Conservation (phyloP, 2,113 vertebrate genomes). For the Typhlomys cinereus region DNA sequence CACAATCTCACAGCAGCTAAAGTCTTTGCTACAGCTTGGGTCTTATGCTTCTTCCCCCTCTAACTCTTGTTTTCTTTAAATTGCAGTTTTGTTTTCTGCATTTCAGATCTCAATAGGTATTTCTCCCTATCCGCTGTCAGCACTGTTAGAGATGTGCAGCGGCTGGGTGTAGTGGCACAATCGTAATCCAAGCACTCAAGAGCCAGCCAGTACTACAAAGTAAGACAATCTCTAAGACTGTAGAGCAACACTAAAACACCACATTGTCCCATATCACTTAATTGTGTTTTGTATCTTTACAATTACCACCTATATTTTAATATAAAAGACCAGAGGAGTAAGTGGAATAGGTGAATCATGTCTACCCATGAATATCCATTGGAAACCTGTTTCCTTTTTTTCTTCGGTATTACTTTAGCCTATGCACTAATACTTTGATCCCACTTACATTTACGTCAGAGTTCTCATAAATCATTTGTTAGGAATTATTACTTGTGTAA, state of each 20-base stretch:
- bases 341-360: neutral
- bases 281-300: neutral
- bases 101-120: neutral
- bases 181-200: neutral
- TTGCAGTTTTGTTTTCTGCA: neutral
- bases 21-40: neutral
- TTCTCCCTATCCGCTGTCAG: neutral
- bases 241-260: neutral
- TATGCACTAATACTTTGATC: neutral
- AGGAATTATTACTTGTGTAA: neutral
- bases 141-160: neutral
- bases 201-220: neutral
- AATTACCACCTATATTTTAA: neutral
- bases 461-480: neutral
- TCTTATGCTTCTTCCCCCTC: constrained; percentile 40
- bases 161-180: neutral
- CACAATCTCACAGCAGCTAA: neutral
- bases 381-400: neutral
- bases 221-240: neutral
- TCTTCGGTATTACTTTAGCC: neutral
- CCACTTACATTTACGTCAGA: neutral
- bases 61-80: neutral
- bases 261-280: neutral
- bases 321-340: neutral
- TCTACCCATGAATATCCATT: neutral